Evolutionary conservation across 2,888 invertebrate genomes (phyloP).

Genomic region (Protodeltote pygarga): DNA sequence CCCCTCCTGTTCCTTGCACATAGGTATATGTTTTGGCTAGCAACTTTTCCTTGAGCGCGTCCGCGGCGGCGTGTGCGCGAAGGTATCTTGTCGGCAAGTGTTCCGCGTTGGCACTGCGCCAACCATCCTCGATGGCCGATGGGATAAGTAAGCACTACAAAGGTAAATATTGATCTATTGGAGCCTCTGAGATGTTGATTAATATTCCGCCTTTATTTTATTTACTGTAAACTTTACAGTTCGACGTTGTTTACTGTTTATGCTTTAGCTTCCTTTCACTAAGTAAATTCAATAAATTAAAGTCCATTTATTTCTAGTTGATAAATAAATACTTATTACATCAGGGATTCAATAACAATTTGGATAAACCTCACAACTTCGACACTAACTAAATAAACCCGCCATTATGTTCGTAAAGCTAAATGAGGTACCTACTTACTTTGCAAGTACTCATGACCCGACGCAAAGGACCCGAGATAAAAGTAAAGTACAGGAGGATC

Average conservation of each 20-base stretch:
- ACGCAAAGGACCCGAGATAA: too few relatives aligned
- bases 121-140: slow-evolving; percentile 22
- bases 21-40: slow-evolving; percentile 31
- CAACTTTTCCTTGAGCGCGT: slow-evolving; percentile 15
- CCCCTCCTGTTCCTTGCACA: slow-evolving; percentile 4
- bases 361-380: too few relatives aligned
- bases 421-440: too few relatives aligned
- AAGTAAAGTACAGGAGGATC: too few relatives aligned
- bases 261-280: neutral
- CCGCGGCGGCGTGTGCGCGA: slow-evolving; percentile 8
- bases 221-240: slow-evolving; percentile 2
- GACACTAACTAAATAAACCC: too few relatives aligned
- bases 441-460: too few relatives aligned
- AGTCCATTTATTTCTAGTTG: too few relatives aligned
- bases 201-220: slow-evolving; percentile 2
- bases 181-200: slow-evolving; percentile 9
- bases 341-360: too few relatives aligned
- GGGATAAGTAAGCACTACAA: slow-evolving; percentile 16
- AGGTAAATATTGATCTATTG: slow-evolving; percentile 17
- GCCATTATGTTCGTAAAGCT: too few relatives aligned
- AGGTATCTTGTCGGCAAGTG: slow-evolving; percentile 13
- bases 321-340: too few relatives aligned
- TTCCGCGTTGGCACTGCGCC: slow-evolving; percentile 25
- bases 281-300: too few relatives aligned
- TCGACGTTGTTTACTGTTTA: neutral